Percentiles rank a stretch among this genome's conserved stretches.
These are phyloP conservation scores for Atta texana DNA, from an alignment of 1,140 invertebrate species.

Conservation along the genomic window DNA sequence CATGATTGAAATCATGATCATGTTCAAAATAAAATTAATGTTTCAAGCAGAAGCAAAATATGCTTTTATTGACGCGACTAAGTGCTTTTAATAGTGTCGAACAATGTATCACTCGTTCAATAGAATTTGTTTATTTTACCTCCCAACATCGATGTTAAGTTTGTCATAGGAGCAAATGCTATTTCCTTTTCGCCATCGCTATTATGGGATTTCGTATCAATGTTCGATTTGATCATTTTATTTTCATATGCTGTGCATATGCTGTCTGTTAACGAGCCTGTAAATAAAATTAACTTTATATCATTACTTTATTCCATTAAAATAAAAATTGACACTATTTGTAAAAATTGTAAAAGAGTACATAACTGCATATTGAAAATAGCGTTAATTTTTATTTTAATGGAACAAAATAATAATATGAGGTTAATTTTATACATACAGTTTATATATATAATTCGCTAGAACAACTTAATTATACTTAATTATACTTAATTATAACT, in stretches of 20 bases:
- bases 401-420: too few relatives aligned
- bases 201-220: slow-evolving; percentile 73
- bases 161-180: slow-evolving; percentile 73
- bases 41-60: neutral
- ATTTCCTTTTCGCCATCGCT: slow-evolving; percentile 72
- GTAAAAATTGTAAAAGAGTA: too few relatives aligned
- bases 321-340: neutral
- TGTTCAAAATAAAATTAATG: slow-evolving; percentile 2
- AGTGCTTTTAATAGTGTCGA: neutral
- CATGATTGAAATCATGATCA: neutral
- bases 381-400: too few relatives aligned
- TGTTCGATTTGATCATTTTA: slow-evolving; percentile 75
- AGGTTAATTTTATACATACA: neutral
- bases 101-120: neutral
- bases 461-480: neutral
- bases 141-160: slow-evolving; percentile 82
- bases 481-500: neutral
- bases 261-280: slow-evolving; percentile 88
- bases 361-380: too few relatives aligned
- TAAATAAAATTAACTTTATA: slow-evolving; percentile 46
- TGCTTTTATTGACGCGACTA: neutral
- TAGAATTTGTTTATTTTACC: slow-evolving; percentile 68
- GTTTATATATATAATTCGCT: neutral
- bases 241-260: slow-evolving; percentile 88
- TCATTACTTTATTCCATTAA: neutral